Evolutionary conservation across 2,888 invertebrate genomes (phyloP).

Genomic region (Lepidochrysops patricia): DNA sequence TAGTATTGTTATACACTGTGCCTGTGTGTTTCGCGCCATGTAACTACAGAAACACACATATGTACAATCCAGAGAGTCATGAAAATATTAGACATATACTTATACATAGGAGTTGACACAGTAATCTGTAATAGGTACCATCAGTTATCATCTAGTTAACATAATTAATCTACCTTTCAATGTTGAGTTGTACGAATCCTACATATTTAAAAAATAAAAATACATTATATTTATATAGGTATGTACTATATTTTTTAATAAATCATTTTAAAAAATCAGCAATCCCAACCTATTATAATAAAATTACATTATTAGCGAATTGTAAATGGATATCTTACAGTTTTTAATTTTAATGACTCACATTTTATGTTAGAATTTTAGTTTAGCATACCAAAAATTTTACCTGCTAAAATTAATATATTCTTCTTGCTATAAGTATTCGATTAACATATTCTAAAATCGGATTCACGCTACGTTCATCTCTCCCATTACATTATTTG

Average conservation of each 20-base stretch:
- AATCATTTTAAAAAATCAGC: too few species aligned
- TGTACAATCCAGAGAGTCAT: constrained; percentile 27
- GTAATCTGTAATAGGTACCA: too few species aligned
- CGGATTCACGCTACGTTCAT: neutral
- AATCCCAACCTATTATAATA: too few species aligned
- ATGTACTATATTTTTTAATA: too few species aligned
- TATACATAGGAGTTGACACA: neutral
- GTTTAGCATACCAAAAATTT: neutral
- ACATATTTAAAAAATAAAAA: too few species aligned
- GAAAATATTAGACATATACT: neutral
- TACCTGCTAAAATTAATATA: neutral
- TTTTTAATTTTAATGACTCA: neutral
- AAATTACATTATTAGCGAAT: neutral
- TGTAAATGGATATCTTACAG: neutral
- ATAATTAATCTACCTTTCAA: too few species aligned
- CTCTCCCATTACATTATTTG: neutral
- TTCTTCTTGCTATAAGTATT: constrained; percentile 47
- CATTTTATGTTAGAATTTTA: neutral
- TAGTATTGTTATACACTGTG: constrained; percentile 62
- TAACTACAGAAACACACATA: constrained; percentile 46
- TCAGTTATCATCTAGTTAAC: too few species aligned
- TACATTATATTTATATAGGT: too few species aligned
- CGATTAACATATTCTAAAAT: constrained; percentile 25
- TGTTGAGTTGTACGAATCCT: too few species aligned
- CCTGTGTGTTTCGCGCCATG: constrained; percentile 50